Percentiles rank a stretch among this genome's conserved stretches.
These are phyloP conservation scores for Callospermophilus lateralis DNA, from an alignment of 2,113 vertebrate genomes.

Conservation along the genomic window DNA sequence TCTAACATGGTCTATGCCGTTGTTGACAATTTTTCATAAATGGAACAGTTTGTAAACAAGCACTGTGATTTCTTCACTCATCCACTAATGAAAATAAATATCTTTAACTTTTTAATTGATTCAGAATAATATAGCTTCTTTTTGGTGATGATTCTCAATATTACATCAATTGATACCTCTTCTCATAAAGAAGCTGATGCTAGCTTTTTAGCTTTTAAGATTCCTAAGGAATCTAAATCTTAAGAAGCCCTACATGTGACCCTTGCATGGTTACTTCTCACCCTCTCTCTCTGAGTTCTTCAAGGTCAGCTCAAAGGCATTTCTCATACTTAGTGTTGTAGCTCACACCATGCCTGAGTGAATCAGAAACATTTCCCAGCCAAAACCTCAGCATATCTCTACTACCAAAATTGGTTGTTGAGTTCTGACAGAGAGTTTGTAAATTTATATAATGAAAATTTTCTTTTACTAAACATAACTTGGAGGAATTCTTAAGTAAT, in stretches of 20 bases:
- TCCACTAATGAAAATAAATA: background rate
- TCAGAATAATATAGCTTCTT: background rate
- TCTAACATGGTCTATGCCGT: background rate
- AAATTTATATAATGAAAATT: background rate
- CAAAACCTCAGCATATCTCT: background rate
- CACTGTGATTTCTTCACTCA: background rate
- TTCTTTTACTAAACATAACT: background rate
- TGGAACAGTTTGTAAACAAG: too few relatives aligned
- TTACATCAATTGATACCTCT: background rate
- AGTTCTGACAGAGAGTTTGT: background rate
- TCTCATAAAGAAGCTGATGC: background rate
- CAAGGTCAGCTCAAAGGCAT: background rate
- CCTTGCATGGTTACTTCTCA: rapidly evolving
- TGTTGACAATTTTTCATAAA: background rate
- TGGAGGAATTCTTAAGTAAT: background rate
- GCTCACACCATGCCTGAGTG: background rate
- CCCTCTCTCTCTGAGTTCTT: background rate
- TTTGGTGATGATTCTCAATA: background rate
- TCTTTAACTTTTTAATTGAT: background rate
- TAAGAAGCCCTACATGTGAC: background rate
- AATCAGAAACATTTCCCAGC: background rate
- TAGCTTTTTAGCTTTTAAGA: background rate
- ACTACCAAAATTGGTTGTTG: background rate
- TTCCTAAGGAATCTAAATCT: background rate
- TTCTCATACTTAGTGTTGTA: background rate